Evolutionary conservation across 2,888 invertebrate genomes (phyloP).

Genomic region (Tetranychus truncatus): DNA sequence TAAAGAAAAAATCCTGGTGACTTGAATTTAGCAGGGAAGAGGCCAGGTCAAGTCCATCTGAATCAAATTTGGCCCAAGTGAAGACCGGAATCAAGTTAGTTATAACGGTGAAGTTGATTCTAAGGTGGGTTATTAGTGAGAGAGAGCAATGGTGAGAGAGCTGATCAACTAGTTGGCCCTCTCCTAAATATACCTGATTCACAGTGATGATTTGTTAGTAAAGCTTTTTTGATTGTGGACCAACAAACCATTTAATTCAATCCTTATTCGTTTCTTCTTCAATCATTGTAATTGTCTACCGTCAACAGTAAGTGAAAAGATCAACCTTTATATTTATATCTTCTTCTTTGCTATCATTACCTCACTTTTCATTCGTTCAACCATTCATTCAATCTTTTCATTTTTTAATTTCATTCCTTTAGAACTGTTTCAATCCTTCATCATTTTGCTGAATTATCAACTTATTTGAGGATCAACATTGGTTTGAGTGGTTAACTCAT

Average conservation of each 20-base stretch:
- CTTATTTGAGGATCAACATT: not conserved
- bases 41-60: constrained; percentile 1
- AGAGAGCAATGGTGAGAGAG: not conserved
- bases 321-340: not conserved
- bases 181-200: not conserved
- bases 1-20: not conserved
- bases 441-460: not conserved
- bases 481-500: not conserved
- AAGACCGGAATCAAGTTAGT: not conserved
- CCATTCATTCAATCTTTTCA: not conserved
- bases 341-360: not conserved
- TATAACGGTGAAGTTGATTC: not conserved
- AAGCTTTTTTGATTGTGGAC: not conserved
- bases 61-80: not conserved
- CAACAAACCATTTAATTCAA: not conserved
- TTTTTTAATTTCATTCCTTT: not conserved
- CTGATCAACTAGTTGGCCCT: not conserved
- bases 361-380: not conserved
- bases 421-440: not conserved
- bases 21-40: not conserved
- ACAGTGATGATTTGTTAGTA: not conserved
- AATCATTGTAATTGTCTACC: not conserved
- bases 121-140: not conserved
- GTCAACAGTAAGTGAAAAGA: not conserved
- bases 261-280: not conserved